Evolutionary conservation across 2,888 invertebrate species (phyloP).

Genomic region (Xestoiulus laeticollis): DNA sequence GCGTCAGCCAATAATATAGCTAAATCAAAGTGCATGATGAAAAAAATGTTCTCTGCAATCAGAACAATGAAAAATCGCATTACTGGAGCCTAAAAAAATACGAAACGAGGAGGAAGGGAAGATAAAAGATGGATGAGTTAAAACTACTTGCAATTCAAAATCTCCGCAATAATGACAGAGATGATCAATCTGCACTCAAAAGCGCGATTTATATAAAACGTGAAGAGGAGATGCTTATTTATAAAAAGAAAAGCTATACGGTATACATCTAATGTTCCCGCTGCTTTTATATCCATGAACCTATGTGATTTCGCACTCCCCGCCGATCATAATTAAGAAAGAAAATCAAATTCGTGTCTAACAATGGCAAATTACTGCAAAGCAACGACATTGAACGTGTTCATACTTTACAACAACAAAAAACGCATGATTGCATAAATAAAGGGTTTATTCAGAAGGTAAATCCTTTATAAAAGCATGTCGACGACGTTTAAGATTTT

Average conservation of each 20-base stretch:
- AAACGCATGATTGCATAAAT: conserved; percentile 18
- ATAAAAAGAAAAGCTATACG: background rate
- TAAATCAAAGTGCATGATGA: background rate
- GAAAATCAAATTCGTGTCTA: conserved; percentile 37
- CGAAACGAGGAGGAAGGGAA: conserved; percentile 17
- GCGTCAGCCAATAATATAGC: background rate
- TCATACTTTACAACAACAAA: background rate
- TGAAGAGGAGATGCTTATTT: background rate
- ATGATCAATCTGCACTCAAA: conserved; percentile 23
- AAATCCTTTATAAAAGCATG: conserved; percentile 5
- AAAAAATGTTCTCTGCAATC: background rate
- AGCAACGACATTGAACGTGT: background rate
- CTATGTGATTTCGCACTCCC: background rate
- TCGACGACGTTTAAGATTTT: conserved; percentile 18
- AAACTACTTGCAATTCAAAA: conserved; percentile 23
- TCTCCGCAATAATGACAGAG: background rate
- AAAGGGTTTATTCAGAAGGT: background rate
- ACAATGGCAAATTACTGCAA: conserved; percentile 3
- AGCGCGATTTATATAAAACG: conserved; percentile 21
- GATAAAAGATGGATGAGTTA: conserved; percentile 34
- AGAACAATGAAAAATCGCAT: conserved; percentile 33
- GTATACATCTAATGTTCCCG: background rate
- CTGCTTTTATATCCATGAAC: conserved; percentile 12
- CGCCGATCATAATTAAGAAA: conserved; percentile 34
- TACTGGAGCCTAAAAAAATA: background rate